phyloP scores from a whole-genome alignment of 2,888 invertebrate genomes.

The Calephelis perditalis region DNA sequence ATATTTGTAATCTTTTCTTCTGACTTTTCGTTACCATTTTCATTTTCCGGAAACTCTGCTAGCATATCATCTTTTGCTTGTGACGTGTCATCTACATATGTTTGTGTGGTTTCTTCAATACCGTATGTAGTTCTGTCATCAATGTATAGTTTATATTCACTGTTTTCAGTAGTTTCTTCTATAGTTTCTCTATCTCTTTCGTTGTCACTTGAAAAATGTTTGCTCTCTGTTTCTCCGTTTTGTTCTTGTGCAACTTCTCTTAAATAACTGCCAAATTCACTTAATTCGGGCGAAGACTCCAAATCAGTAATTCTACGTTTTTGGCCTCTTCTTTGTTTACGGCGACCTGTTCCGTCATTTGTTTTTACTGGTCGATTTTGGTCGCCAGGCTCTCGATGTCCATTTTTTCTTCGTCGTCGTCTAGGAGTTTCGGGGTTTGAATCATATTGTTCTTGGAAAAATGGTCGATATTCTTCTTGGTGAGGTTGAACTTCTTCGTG shows the following conservation, averaged over 20 bases:
- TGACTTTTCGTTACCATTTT: conserved; percentile 5
- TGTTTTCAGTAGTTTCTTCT: neutral
- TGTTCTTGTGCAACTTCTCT: conserved; percentile 28
- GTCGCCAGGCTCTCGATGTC: conserved; percentile 26
- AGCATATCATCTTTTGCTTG: neutral
- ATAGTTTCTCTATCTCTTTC: conserved; percentile 20
- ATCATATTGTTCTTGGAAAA: conserved; percentile 39
- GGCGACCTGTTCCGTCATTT: conserved; percentile 48
- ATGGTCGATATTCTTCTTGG: conserved; percentile 39
- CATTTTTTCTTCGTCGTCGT: conserved; percentile 54
- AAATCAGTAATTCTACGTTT: conserved; percentile 52
- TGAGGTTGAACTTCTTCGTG: conserved; percentile 34
- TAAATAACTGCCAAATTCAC: conserved; percentile 40
- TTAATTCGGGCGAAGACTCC: conserved; percentile 41
- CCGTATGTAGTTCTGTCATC: neutral
- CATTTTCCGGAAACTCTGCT: conserved; percentile 1
- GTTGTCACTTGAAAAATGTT: conserved; percentile 20
- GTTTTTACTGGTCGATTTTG: conserved; percentile 46
- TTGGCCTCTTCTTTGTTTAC: conserved; percentile 48
- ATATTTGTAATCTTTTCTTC: neutral
- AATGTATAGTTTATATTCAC: neutral
- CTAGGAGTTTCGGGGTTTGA: conserved; percentile 42
- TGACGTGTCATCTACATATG: neutral
- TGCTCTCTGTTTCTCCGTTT: conserved; percentile 27
- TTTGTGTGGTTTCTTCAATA: neutral